Conservation (phyloP, 1,140 invertebrate genomes). For the Druon quercuslanigerum region DNA sequence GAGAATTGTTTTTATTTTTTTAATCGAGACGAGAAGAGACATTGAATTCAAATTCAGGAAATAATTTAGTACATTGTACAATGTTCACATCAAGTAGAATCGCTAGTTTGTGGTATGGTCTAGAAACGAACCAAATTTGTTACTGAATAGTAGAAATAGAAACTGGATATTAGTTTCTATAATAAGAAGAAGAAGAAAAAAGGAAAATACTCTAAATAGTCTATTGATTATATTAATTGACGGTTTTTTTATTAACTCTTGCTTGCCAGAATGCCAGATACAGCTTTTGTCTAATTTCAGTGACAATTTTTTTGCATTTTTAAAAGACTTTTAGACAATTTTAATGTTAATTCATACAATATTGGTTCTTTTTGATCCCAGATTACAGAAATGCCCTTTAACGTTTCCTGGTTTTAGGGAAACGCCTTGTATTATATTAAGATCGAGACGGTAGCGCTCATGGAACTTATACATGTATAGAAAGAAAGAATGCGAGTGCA, state of each 20-base stretch:
- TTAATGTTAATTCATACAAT: not conserved
- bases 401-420: not conserved
- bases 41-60: slow-evolving; percentile 8
- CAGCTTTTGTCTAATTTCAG: no score
- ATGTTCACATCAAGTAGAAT: not conserved
- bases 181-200: no score
- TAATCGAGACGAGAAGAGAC: not conserved
- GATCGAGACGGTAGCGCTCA: not conserved
- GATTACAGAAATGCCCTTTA: not conserved
- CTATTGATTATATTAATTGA: no score
- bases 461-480: not conserved
- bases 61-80: not conserved
- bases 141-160: not conserved
- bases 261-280: no score
- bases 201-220: no score
- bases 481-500: slow-evolving; percentile 7
- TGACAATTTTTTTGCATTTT: not conserved
- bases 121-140: not conserved
- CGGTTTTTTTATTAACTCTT: no score
- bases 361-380: not conserved
- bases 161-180: not conserved
- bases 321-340: not conserved
- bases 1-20: slow-evolving; percentile 17
- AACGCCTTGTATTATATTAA: slow-evolving; percentile 12
- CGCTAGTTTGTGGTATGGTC: not conserved